Conservation (phyloP, 37 sponge, comb jelly and placozoan genomes). For the Halichondria panicea region DNA sequence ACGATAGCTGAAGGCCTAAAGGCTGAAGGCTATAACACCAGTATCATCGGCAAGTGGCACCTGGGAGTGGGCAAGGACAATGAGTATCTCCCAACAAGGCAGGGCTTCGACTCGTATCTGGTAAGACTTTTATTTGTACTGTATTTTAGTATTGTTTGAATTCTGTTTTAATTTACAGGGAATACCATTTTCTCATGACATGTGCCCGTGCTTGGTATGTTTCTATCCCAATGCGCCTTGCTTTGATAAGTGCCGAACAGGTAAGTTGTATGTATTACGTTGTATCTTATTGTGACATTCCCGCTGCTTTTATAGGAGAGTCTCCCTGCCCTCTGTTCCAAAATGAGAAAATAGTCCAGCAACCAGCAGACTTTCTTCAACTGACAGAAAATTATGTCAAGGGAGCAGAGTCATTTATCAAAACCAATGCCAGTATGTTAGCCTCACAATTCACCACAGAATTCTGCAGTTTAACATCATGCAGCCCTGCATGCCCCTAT, state of each 20-base stretch:
- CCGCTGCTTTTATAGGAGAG: conserved; percentile 21
- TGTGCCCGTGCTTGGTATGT: conserved; percentile 69
- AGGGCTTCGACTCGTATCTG: conserved; percentile 81
- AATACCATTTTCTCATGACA: conserved; percentile 80
- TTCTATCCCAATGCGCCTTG: conserved; percentile 71
- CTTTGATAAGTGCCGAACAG: conserved; percentile 33
- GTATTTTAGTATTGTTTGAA: too few relatives aligned
- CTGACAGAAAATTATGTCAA: conserved; percentile 48
- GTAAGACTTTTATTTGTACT: too few relatives aligned
- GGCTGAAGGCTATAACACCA: conserved; percentile 66
- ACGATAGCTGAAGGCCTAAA: conserved; percentile 77
- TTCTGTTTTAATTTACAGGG: conserved; percentile 35
- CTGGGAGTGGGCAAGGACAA: conserved; percentile 70
- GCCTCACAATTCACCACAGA: too few relatives aligned
- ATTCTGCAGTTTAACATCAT: too few relatives aligned
- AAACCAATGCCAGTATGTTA: conserved; percentile 59
- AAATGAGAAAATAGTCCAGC: conserved; percentile 62
- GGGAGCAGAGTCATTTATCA: conserved; percentile 65
- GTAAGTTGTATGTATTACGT: too few relatives aligned
- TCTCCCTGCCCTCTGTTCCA: conserved; percentile 67
- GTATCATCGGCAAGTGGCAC: conserved; percentile 87
- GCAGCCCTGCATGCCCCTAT: too few relatives aligned
- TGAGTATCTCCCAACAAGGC: conserved; percentile 69
- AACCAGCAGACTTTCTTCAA: conserved; percentile 69
- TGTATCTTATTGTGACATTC: too few relatives aligned